A percentile compares a stretch with the other conserved stretches of the same genome.
These are phyloP conservation scores for Eristalis tenax DNA, from an alignment of 2,888 invertebrate genomes.

Conservation along the genomic window DNA sequence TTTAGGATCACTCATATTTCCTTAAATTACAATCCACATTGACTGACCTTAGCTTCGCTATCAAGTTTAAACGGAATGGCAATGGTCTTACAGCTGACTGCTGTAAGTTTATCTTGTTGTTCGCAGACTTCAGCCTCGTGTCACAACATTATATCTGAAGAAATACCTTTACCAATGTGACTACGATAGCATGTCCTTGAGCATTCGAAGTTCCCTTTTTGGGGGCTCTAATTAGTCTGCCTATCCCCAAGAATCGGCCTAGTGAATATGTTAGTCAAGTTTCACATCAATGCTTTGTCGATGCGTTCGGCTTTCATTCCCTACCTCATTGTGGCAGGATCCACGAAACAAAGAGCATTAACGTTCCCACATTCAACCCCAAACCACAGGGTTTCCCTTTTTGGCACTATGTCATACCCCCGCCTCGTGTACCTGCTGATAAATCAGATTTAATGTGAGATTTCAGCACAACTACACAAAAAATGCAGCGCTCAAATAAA, in stretches of 20 bases:
- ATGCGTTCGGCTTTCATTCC: neutral
- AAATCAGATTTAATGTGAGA: conserved; percentile 18
- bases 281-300: neutral
- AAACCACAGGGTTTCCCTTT: conserved; percentile 4
- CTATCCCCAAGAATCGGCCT: no score
- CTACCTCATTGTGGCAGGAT: neutral
- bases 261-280: no score
- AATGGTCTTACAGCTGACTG: neutral
- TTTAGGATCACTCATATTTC: neutral
- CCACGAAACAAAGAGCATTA: neutral
- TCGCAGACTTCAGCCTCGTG: no score
- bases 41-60: neutral
- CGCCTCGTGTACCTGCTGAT: conserved; percentile 33
- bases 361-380: neutral
- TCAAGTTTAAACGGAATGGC: neutral
- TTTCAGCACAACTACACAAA: conserved; percentile 14
- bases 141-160: no score
- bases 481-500: conserved; percentile 32
- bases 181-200: no score
- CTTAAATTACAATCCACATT: neutral
- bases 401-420: conserved; percentile 9
- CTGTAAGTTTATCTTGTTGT: no score
- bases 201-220: no score
- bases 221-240: no score
- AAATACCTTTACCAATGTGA: no score